Evolutionary conservation across 53 echinoderm and acorn worm genomes (phyloP), one percentile per base, ranked within the genome.

Genomic region (Patiria pectinifera): DNA sequence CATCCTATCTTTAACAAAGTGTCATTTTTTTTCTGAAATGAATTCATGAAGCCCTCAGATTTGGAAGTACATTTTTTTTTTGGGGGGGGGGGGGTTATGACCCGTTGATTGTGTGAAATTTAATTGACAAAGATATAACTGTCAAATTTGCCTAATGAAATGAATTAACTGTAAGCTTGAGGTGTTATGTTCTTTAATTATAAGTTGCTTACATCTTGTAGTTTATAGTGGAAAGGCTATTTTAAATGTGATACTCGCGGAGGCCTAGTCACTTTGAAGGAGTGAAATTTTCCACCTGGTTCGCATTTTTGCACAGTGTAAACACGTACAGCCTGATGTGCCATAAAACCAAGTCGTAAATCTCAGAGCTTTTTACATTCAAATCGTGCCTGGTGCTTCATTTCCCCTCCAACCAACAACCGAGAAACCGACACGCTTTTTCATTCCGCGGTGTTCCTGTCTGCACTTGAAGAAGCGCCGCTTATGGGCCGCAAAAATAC

Each of bases 251-350:
- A 53, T 53, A 53, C 53, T 53, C 5, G 2, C 2, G 53, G 53
- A 53, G 6, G 5, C 53, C 6, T 53, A 8, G 5, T 53, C 8
- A 8, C 53, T 53, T 53, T 53, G 66, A 66, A 66, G 15, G 10
- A 79, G 80, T 47, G 45, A 46, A 45, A 79, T 11, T n/a, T 5
- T 12, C 72, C 86, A 49, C 53, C 86, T 86, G 86, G 86, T 72
- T 49, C 58, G 6, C 49, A 15, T 86, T 53, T 35, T 72, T 53
- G 72, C 75, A 16, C 74, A 58, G 48, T 86, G 86, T 86, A 86
- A 86, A 86, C 86, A 86, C 86, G 59, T 75, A 71, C 86, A 86
- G 86, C 75, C 22, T 48, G 74, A 86, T 86, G 74, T 77, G 78
- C 62, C 78, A 62, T 88, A 47, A 88, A 82, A 61, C 62, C 78